Percentiles rank a stretch among this genome's conserved stretches.
These are phyloP conservation scores for Rotaria socialis DNA, from an alignment of 2,888 invertebrate species.

Conservation along the genomic window DNA sequence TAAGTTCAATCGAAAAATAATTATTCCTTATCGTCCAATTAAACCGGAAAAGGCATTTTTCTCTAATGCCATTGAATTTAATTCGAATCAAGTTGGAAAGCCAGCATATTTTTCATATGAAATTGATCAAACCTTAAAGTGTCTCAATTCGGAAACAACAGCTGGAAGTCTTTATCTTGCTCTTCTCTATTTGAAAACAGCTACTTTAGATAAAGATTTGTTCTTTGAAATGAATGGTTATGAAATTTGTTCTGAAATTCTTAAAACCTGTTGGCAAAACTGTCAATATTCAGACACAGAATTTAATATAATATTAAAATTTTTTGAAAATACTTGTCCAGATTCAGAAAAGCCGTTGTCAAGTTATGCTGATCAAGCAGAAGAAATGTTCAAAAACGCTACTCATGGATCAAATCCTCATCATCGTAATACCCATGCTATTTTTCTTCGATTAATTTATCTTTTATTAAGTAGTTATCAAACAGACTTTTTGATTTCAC, in stretches of 20 bases:
- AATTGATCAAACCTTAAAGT: background rate
- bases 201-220: slow-evolving; percentile 2
- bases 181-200: slow-evolving; percentile 19
- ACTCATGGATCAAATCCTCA: background rate
- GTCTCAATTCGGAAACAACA: background rate
- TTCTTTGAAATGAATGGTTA: background rate
- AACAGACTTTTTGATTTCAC: background rate
- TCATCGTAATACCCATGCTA: slow-evolving; percentile 9
- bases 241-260: background rate
- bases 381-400: background rate
- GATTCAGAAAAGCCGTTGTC: background rate
- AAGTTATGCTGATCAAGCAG: background rate
- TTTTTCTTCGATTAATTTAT: background rate
- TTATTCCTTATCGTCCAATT: background rate
- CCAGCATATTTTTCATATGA: slow-evolving; percentile 20
- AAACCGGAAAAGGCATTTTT: background rate
- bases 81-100: background rate
- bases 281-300: background rate
- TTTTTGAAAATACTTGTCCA: background rate
- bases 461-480: background rate
- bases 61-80: background rate
- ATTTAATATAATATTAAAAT: background rate
- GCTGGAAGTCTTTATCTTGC: slow-evolving; percentile 5
- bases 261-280: background rate
- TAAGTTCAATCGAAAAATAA: background rate